Evolutionary conservation across 92 coral and sea anemone species (phyloP).

Genomic region (Montipora capitata): DNA sequence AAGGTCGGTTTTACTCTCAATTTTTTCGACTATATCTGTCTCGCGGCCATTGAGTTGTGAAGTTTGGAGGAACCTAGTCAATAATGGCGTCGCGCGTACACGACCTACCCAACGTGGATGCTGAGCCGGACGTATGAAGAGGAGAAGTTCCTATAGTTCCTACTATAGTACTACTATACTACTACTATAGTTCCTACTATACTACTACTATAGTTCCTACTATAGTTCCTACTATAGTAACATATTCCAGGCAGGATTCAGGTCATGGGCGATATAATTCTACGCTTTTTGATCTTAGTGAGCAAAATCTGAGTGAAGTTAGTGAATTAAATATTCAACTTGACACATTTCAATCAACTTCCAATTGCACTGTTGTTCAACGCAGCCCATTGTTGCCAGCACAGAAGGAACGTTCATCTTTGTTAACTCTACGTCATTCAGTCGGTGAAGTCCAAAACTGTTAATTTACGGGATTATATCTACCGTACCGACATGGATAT

Average conservation of each 20-base stretch:
- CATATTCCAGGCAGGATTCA: constrained; percentile 11
- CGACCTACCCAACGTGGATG: constrained; percentile 53
- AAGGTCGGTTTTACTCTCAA: constrained; percentile 46
- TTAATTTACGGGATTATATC: constrained; percentile 46
- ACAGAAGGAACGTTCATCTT: constrained; percentile 16
- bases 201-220: too few relatives aligned
- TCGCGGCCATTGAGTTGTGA: constrained; percentile 24
- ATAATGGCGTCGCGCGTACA: neutral
- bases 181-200: too few relatives aligned
- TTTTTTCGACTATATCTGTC: neutral
- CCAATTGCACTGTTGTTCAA: constrained; percentile 44
- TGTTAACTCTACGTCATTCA: constrained; percentile 33
- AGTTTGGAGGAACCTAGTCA: constrained; percentile 5
- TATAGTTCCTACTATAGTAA: too few relatives aligned
- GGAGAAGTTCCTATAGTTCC: constrained; percentile 36
- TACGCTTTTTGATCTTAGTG: neutral
- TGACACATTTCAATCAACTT: constrained; percentile 14
- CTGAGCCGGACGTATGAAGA: constrained; percentile 50
- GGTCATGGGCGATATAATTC: neutral
- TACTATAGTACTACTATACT: too few relatives aligned
- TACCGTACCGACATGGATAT: constrained; percentile 19
- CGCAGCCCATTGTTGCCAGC: constrained; percentile 50
- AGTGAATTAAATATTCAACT: constrained; percentile 36
- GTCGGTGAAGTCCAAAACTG: constrained; percentile 49
- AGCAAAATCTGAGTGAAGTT: constrained; percentile 4